Base-by-base conservation (phyloP, 2,113 vertebrate species). In the Herpetotheres cachinnans region DNA sequence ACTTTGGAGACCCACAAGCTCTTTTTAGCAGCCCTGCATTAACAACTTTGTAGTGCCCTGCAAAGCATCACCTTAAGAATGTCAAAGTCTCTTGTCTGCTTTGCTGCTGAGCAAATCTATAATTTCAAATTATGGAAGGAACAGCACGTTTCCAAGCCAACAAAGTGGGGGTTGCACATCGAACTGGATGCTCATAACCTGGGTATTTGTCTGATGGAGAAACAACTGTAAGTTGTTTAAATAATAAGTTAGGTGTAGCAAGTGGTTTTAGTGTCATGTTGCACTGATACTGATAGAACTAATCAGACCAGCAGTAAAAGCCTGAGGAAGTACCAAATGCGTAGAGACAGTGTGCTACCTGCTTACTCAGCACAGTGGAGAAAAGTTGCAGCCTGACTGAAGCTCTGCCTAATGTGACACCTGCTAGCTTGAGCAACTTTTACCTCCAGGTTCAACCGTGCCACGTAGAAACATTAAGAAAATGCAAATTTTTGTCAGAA, bases 341-440 rank as follows among this genome's bases (percentile, higher is more conserved):
- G 0, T 20, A 36, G 38, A 77, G 5, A 29, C 16, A 36, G 7
- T 0, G 0, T 79, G 21, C 34, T 80, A 13, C 25, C 59, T 66
- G 26, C 67, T 78, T 67, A 17, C 46, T 55, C 4, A 13, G n/a
- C 34, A 34, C 0, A 0, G 11, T 46, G 69, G 38, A 74, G 29
- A 14, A 25, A 26, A 83, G 10, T 40, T 74, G 80, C 54, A 81
- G n/a, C 55, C 26, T 38, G n/a, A 55, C 30, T 67, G 47, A 82
- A 72, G 30, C 40, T 67, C 24, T 70, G 2, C 30, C 59, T 92
- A 3, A 32, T 17, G 17, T 82, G 36, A 52, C 6, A 61, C 26
- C 27, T 34, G 22, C 11, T n/a, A 47, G 27, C 22, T 80, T 61
- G 58, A 52, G 24, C 40, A 76, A 13, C 29, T 87, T 70, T 61